These are phyloP conservation scores for Atherix ibis DNA, from an alignment of 2,888 invertebrate species.

Conservation along the genomic window DNA sequence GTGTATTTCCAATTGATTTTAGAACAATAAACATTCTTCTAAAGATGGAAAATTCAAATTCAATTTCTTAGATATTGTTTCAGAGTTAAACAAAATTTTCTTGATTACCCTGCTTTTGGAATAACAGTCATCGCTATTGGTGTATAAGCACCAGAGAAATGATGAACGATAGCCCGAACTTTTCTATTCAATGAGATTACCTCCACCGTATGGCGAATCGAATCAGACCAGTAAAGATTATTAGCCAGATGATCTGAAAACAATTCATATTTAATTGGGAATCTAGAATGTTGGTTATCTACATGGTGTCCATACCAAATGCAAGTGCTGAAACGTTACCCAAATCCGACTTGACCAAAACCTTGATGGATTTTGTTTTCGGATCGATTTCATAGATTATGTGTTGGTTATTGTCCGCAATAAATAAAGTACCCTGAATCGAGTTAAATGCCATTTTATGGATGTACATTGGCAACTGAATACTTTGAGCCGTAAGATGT, in stretches of 20 bases:
- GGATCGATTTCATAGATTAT: constrained; percentile 33
- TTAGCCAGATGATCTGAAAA: constrained; percentile 50
- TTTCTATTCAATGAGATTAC: constrained; percentile 43
- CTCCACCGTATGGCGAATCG: constrained; percentile 45
- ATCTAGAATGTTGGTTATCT: too few relatives aligned
- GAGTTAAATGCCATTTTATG: constrained; percentile 53
- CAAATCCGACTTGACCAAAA: constrained; percentile 31
- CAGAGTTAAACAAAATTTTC: too few relatives aligned
- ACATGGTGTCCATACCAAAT: constrained; percentile 37
- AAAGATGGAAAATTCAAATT: constrained; percentile 12
- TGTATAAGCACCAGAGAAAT: constrained; percentile 40
- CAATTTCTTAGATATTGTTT: not conserved
- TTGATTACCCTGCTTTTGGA: constrained; percentile 25
- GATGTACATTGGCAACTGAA: constrained; percentile 36
- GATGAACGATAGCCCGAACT: constrained; percentile 42
- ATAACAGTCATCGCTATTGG: constrained; percentile 53
- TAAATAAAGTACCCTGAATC: constrained; percentile 34
- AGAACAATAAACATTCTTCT: constrained; percentile 51
- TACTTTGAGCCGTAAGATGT: constrained; percentile 38
- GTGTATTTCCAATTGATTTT: constrained; percentile 29
- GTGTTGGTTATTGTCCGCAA: constrained; percentile 37
- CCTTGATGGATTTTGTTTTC: constrained; percentile 15
- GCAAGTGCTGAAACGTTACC: constrained; percentile 41
- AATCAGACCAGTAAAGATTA: constrained; percentile 58
- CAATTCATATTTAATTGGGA: not conserved